Conservation (phyloP, 2,113 vertebrate species). For the Psittacula cyanocephala region DNA sequence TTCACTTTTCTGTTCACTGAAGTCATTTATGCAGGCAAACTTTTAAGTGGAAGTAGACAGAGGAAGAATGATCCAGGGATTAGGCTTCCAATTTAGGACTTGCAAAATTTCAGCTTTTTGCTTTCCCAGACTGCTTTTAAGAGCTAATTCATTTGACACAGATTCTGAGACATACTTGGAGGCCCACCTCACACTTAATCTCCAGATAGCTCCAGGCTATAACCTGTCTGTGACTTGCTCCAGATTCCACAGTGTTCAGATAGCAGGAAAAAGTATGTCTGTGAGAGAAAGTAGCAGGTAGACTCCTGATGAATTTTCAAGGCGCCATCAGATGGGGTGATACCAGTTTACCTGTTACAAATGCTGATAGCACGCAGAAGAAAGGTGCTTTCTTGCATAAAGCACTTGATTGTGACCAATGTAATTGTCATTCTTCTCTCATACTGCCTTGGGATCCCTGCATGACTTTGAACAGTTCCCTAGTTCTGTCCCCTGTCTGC, state of each 20-base stretch:
- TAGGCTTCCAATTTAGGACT: conserved; percentile 8
- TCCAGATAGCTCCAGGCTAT: neutral
- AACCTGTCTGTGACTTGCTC: neutral
- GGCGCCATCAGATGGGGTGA: neutral
- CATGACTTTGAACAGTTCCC: neutral
- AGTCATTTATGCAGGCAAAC: conserved; percentile 1
- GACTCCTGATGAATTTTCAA: neutral
- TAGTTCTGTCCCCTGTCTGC: neutral
- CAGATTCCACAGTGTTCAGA: neutral
- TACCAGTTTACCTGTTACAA: neutral
- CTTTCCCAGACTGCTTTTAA: neutral
- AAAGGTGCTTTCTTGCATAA: neutral
- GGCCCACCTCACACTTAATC: neutral
- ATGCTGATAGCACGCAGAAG: neutral
- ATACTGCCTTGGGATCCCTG: neutral
- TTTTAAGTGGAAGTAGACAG: neutral
- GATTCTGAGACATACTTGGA: neutral
- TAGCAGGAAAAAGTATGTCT: neutral
- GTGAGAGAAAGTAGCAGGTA: neutral
- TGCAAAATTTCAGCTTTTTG: conserved; percentile 9
- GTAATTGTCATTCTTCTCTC: neutral
- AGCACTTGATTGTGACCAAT: neutral
- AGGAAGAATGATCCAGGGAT: neutral
- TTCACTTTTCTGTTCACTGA: neutral
- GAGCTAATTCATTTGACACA: conserved; percentile 24